These are phyloP conservation scores for Pogonus chalceus DNA, from an alignment of 1,140 invertebrate genomes.

Conservation along the genomic window DNA sequence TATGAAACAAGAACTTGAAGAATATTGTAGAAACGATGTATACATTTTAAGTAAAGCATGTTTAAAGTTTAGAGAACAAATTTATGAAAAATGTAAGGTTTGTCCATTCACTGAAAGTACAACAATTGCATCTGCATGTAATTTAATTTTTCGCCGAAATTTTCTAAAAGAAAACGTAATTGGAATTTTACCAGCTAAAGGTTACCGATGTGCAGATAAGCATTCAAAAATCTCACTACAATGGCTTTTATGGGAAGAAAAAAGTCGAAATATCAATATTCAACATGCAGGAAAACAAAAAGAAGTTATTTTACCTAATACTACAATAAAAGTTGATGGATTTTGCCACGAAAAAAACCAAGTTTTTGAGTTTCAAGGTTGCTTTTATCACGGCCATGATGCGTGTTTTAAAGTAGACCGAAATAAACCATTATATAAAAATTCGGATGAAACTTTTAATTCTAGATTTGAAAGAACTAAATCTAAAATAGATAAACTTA, in stretches of 20 bases:
- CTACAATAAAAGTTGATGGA: slow-evolving; percentile 10
- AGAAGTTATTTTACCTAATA: slow-evolving; percentile 8
- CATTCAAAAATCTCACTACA: slow-evolving; percentile 1
- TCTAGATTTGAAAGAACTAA: not conserved
- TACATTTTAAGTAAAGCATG: slow-evolving; percentile 15
- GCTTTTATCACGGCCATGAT: slow-evolving; percentile 12
- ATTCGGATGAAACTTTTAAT: not conserved
- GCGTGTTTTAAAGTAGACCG: not conserved
- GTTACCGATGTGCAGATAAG: slow-evolving; percentile 2
- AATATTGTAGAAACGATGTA: slow-evolving; percentile 17
- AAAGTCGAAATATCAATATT: slow-evolving; percentile 7
- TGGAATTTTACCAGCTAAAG: not conserved
- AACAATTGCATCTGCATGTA: slow-evolving; percentile 17
- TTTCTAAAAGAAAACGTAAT: not conserved
- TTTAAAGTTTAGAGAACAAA: slow-evolving; percentile 9
- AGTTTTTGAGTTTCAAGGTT: slow-evolving; percentile 15
- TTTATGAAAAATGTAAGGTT: not conserved
- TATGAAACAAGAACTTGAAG: slow-evolving; percentile 15
- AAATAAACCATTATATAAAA: not conserved
- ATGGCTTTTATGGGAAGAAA: slow-evolving; percentile 9
- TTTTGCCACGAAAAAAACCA: slow-evolving; percentile 1
- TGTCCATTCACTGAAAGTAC: not conserved
- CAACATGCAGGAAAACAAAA: slow-evolving; percentile 1
- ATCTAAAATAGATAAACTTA: not conserved
- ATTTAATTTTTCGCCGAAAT: not conserved